A percentile compares a stretch with the other conserved stretches of the same genome.
phyloP scores from a whole-genome alignment of 2,888 invertebrate genomes.

The Ennomos erosarius region DNA sequence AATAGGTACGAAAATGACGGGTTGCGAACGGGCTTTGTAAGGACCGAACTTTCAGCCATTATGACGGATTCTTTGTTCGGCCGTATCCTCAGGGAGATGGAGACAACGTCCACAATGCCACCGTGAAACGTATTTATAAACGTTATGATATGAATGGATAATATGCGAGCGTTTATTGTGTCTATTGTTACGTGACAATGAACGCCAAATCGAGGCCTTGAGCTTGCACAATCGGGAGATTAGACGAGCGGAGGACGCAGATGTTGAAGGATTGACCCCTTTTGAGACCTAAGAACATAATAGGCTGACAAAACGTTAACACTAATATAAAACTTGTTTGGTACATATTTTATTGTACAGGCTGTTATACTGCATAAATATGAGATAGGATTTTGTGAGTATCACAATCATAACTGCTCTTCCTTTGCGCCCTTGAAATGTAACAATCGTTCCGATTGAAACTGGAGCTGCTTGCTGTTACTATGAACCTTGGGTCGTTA shows the following conservation, averaged over 20 bases:
- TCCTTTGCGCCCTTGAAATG: constrained; percentile 15
- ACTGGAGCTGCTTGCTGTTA: neutral
- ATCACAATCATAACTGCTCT: constrained; percentile 5
- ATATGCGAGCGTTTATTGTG: constrained; percentile 69
- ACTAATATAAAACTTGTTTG: constrained; percentile 39
- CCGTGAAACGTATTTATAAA: constrained; percentile 81
- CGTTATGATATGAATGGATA: constrained; percentile 83
- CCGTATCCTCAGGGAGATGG: constrained; percentile 77
- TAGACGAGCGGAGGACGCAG: constrained; percentile 60
- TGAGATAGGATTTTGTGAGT: constrained; percentile 12
- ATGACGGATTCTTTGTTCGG: constrained; percentile 76
- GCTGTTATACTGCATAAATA: constrained; percentile 25
- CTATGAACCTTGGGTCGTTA: neutral
- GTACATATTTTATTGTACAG: constrained; percentile 25
- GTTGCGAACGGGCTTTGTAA: constrained; percentile 75
- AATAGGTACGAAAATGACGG: constrained; percentile 84
- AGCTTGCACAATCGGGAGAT: constrained; percentile 74
- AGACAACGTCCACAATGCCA: constrained; percentile 75
- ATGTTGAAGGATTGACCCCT: constrained; percentile 56
- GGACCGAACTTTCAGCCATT: constrained; percentile 73
- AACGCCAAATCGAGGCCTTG: constrained; percentile 57
- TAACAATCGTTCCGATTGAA: constrained; percentile 7
- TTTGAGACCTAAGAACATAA: constrained; percentile 47
- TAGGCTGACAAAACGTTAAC: constrained; percentile 35
- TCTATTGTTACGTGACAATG: constrained; percentile 61